phyloP scores from a whole-genome alignment of 2,797 vertebrate genomes.

The Chanos chanos region DNA sequence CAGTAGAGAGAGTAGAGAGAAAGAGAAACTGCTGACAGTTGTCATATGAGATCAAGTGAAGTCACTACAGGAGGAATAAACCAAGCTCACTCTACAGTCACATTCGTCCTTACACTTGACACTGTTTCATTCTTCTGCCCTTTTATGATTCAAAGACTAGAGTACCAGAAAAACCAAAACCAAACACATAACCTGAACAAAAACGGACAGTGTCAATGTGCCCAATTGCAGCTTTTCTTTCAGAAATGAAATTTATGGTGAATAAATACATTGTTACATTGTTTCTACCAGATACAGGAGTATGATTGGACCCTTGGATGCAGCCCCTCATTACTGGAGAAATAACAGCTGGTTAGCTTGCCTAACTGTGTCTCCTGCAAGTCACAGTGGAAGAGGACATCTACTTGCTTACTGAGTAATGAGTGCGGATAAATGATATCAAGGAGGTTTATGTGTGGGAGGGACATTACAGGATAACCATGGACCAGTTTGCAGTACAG shows the following conservation, averaged over 20 bases:
- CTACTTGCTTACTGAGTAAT: not conserved
- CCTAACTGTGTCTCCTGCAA: not conserved
- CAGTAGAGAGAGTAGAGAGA: not conserved
- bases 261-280: no score
- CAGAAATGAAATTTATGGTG: no score
- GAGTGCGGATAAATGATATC: no score
- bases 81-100: conserved; percentile 1
- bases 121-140: not conserved
- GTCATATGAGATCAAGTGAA: conserved; percentile 9
- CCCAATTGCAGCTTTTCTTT: no score
- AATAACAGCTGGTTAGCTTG: conserved; percentile 1
- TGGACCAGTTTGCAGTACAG: no score
- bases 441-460: no score
- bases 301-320: not conserved
- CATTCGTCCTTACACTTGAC: not conserved
- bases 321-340: not conserved
- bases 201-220: not conserved
- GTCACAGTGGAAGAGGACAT: conserved; percentile 5
- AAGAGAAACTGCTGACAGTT: conserved; percentile 15
- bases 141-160: not conserved
- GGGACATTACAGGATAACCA: no score
- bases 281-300: not conserved
- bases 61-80: not conserved
- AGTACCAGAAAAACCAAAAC: not conserved
- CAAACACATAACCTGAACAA: not conserved